A percentile compares a stretch with the other conserved stretches of the same genome.
Conservation (phyloP, 2,888 invertebrate species). For the Eupeodes luniger region DNA sequence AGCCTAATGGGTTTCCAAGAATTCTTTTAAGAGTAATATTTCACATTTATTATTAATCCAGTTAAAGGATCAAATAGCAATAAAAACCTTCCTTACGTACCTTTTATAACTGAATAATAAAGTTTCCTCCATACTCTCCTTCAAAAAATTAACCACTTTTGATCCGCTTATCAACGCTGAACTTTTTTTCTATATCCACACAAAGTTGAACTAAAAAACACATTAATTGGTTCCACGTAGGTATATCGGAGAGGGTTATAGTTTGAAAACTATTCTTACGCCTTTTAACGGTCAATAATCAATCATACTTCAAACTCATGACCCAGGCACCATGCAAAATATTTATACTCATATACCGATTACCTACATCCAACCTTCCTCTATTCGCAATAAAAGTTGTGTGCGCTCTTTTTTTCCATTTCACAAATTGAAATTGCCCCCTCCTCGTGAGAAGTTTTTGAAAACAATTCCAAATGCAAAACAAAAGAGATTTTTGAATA, state of each 20-base stretch:
- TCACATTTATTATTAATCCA: background rate
- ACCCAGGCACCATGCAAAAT: background rate
- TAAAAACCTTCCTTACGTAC: background rate
- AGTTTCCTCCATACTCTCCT: conserved; percentile 11
- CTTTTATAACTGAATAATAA: background rate
- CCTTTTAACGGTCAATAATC: conserved; percentile 26
- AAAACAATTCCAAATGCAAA: conserved; percentile 33
- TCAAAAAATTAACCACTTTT: background rate
- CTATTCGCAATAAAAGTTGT: conserved; percentile 5
- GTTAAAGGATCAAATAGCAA: background rate
- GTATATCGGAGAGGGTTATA: background rate
- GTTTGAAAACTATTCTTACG: background rate
- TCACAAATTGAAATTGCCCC: conserved; percentile 11
- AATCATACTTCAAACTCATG: conserved; percentile 12
- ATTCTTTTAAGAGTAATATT: background rate
- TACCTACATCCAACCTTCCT: background rate
- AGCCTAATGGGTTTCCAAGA: background rate
- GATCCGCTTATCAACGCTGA: background rate
- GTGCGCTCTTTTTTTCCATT: conserved; percentile 4
- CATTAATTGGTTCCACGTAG: conserved; percentile 6
- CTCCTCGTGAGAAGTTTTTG: background rate
- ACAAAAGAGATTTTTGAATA: conserved; percentile 23
- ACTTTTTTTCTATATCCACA: background rate
- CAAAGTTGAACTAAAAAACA: background rate
- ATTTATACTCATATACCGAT: background rate